Percentiles rank a stretch among this genome's conserved stretches.
Conservation (phyloP, 2,888 invertebrate species). For the Leptura quadrifasciata region DNA sequence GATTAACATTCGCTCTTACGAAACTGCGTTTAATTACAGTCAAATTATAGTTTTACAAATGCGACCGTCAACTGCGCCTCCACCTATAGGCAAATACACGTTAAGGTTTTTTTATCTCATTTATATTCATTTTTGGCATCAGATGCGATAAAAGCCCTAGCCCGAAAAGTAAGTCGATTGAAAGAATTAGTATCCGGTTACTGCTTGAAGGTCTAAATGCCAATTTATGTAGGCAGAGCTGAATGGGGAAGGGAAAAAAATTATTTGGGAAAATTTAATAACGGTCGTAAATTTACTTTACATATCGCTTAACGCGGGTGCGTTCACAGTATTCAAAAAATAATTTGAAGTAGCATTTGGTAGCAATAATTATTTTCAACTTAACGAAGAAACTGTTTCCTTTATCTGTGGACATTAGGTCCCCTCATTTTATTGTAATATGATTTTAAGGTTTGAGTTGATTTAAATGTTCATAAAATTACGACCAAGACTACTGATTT, state of each 20-base stretch:
- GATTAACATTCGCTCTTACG: too few relatives aligned
- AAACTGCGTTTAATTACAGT: not conserved
- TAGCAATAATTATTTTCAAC: too few relatives aligned
- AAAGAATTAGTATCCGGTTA: constrained; percentile 34
- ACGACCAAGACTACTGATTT: too few relatives aligned
- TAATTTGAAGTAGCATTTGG: not conserved
- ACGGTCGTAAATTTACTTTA: not conserved
- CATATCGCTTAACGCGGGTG: not conserved
- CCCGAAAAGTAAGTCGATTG: constrained; percentile 33
- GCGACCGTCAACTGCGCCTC: not conserved
- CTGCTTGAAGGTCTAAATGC: constrained; percentile 28
- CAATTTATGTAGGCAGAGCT: constrained; percentile 33
- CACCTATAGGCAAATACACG: constrained; percentile 5
- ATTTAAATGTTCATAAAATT: too few relatives aligned
- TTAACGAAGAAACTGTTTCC: too few relatives aligned
- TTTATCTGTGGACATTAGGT: too few relatives aligned
- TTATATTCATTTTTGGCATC: constrained; percentile 42
- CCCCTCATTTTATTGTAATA: too few relatives aligned
- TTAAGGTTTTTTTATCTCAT: constrained; percentile 30
- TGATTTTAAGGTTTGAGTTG: too few relatives aligned
- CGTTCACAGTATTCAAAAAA: not conserved
- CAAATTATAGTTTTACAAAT: too few relatives aligned
- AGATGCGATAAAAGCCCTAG: constrained; percentile 27
- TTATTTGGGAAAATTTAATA: not conserved
- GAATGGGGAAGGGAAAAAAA: constrained; percentile 26